Percentiles rank a stretch among this genome's conserved stretches.
phyloP scores from a whole-genome alignment of 2,888 invertebrate genomes.

The Eupithecia centaureata region DNA sequence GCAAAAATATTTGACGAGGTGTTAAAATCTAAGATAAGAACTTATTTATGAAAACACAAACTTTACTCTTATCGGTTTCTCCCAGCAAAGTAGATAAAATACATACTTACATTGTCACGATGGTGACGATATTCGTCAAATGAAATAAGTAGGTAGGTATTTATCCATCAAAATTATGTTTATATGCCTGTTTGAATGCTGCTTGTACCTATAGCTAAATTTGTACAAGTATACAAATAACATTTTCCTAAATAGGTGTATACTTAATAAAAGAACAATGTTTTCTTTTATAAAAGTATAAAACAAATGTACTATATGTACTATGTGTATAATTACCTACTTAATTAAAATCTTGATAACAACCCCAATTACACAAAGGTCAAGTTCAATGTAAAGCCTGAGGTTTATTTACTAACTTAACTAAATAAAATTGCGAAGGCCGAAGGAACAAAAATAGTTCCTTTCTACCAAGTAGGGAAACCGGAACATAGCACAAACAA shows the following conservation, averaged over 20 bases:
- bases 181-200: not conserved
- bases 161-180: not conserved
- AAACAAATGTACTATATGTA: slow-evolving; percentile 1
- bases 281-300: not conserved
- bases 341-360: not conserved
- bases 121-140: not conserved
- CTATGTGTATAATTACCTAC: no score
- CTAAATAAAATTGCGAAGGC: not conserved
- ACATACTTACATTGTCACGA: not conserved
- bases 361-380: not conserved
- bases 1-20: not conserved
- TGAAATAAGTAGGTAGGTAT: not conserved
- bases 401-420: not conserved
- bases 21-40: slow-evolving; percentile 5
- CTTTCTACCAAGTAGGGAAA: not conserved
- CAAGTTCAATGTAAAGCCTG: not conserved
- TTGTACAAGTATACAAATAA: not conserved
- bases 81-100: no score
- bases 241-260: not conserved
- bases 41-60: not conserved
- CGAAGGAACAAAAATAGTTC: not conserved
- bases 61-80: not conserved
- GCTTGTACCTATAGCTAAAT: not conserved
- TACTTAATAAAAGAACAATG: no score
- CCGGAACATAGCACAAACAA: not conserved